phyloP scores from a whole-genome alignment of 2,113 vertebrate species.

The Tetrao urogallus region DNA sequence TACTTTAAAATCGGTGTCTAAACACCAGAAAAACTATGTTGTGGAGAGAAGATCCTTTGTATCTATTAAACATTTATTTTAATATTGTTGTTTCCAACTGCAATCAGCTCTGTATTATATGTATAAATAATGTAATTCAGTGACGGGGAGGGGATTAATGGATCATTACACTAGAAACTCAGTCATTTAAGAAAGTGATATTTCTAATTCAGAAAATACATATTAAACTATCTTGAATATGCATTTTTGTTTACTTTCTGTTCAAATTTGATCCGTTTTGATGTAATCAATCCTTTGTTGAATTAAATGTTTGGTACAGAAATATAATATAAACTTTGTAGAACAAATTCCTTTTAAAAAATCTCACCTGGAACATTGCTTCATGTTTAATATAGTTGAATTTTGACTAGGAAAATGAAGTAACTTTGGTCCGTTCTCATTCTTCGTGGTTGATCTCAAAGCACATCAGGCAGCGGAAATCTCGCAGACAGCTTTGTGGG shows the following conservation, averaged over 20 bases:
- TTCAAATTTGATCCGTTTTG: conserved; percentile 70
- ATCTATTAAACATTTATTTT: conserved; percentile 95
- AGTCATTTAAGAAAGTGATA: conserved; percentile 86
- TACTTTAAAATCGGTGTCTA: conserved; percentile 84
- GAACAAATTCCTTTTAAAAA: conserved; percentile 42
- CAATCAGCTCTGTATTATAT: conserved; percentile 87
- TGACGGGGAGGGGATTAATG: conserved; percentile 75
- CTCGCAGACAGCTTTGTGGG: background rate
- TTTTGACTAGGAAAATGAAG: background rate
- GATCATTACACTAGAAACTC: conserved; percentile 87
- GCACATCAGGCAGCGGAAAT: background rate
- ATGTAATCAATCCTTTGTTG: conserved; percentile 66
- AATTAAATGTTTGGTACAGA: conserved; percentile 72
- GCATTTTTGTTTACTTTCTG: conserved; percentile 76
- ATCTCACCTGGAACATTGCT: background rate
- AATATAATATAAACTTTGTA: conserved; percentile 44
- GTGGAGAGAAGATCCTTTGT: conserved; percentile 85
- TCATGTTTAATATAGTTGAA: background rate
- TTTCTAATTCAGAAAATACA: conserved; percentile 94
- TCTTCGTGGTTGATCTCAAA: background rate
- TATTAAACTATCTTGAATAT: conserved; percentile 93
- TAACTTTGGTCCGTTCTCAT: background rate
- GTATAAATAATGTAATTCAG: conserved; percentile 82
- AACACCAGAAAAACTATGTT: conserved; percentile 82
- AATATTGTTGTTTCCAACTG: conserved; percentile 90